Conservation (phyloP, 2,113 vertebrate species). For the Paralichthys olivaceus region DNA sequence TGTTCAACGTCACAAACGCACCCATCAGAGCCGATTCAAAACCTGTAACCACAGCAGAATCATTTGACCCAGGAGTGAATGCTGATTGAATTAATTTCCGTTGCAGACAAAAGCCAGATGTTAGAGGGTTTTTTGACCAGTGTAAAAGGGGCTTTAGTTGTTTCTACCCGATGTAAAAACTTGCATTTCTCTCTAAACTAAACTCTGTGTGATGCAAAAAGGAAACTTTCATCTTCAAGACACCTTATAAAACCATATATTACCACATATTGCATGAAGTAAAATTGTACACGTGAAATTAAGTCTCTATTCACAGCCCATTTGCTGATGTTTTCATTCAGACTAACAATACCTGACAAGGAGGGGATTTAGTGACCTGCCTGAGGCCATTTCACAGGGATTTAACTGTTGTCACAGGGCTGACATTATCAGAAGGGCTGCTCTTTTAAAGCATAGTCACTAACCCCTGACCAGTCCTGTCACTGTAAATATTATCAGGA, state of each 20-base stretch:
- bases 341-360: not conserved
- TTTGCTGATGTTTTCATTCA: not conserved
- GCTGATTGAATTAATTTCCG: too few species aligned
- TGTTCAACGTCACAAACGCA: too few species aligned
- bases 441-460: slow-evolving; percentile 5
- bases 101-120: too few species aligned
- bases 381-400: not conserved
- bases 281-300: not conserved
- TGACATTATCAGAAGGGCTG: slow-evolving; percentile 1
- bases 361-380: not conserved
- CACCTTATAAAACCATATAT: not conserved
- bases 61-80: too few species aligned
- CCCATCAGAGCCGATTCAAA: too few species aligned
- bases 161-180: not conserved
- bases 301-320: not conserved
- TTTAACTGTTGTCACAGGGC: slow-evolving; percentile 6
- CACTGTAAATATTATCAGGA: not conserved
- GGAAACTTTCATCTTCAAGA: not conserved
- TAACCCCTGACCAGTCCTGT: not conserved
- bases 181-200: not conserved
- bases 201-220: not conserved
- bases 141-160: not conserved
- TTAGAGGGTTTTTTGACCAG: too few species aligned
- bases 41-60: too few species aligned
- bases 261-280: not conserved